Base-by-base conservation (phyloP, 2,888 invertebrate species). In the Suillia variegata region DNA sequence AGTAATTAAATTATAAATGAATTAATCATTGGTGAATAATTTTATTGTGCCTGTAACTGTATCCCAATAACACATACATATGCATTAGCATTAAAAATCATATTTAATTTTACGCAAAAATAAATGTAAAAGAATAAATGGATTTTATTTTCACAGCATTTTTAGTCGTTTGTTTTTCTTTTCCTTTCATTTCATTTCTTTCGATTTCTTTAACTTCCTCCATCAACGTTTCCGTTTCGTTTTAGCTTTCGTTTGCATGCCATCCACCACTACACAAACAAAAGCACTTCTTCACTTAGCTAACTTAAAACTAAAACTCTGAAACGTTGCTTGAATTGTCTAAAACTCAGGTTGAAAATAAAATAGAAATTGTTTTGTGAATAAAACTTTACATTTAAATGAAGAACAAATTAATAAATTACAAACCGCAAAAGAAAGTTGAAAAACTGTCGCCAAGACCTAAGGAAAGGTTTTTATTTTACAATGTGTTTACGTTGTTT, bases 21-120 rank as follows among this genome's bases (percentile, higher is more conserved):
- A 38, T 8, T 38, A 38, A 4, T 38, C n/a, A 38, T 13, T 38
- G n/a, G 4, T 45, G 18, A 45, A 45, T 17, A 45, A 18, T 17
- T n/a, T 18, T 45, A 45, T 45, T 45, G 45, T 45, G 45, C 45
- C 45, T 45, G 45, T 13, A 45, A 45, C 6, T n/a, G 6, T 38
- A 45, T 45, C 20, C 45, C 45, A 45, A 20, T 45, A 45, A 38
- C n/a, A 4, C 6, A 38, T 38, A 38, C 6, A n/a, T n/a, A n/a
- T n/a, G n/a, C n/a, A n/a, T n/a, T n/a, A 12, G 13, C 10, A 38
- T 38, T 38, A 38, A 12, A 38, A 38, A 38, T 4, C n/a, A 38
- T 3, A n/a, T 12, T 4, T n/a, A 38, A 13, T 38, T 13, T 38
- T 13, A n/a, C n/a, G n/a, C 6, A n/a, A 38, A 38, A 13, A 38